phyloP scores from a whole-genome alignment of 2,797 vertebrate species.

The Lemur catta region DNA sequence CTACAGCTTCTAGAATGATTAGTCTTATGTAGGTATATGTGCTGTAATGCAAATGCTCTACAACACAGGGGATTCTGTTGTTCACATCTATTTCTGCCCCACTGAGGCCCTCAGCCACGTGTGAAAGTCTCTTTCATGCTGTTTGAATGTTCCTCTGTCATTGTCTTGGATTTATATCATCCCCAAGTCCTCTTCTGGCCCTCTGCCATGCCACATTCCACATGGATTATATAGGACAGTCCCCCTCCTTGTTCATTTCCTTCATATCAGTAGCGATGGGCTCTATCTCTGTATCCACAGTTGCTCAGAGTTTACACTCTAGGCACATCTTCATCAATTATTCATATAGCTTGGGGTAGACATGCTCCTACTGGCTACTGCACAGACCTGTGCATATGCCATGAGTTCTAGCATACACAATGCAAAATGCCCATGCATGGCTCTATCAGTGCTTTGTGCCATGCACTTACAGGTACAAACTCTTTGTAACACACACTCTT shows the following conservation, averaged over 20 bases:
- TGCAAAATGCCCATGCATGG: neutral
- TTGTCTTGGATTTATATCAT: neutral
- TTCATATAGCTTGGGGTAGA: neutral
- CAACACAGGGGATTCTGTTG: neutral
- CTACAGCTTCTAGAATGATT: neutral
- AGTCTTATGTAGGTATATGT: no score
- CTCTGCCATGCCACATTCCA: neutral
- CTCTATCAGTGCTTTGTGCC: neutral
- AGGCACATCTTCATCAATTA: neutral
- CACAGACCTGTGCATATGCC: neutral
- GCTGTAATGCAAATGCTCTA: neutral
- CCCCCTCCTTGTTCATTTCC: neutral
- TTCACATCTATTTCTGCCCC: neutral
- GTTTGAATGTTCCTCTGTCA: neutral
- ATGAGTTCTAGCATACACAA: neutral
- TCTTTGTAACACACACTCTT: neutral
- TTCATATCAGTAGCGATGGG: neutral
- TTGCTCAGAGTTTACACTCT: neutral
- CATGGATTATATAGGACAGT: neutral
- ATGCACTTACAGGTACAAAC: neutral
- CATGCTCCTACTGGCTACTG: neutral
- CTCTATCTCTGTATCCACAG: neutral
- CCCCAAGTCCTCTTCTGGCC: neutral
- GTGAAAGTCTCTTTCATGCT: neutral
- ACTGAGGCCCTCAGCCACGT: neutral